Base-by-base conservation (phyloP, 2,797 vertebrate species). In the Paramormyrops hopkinsi region DNA sequence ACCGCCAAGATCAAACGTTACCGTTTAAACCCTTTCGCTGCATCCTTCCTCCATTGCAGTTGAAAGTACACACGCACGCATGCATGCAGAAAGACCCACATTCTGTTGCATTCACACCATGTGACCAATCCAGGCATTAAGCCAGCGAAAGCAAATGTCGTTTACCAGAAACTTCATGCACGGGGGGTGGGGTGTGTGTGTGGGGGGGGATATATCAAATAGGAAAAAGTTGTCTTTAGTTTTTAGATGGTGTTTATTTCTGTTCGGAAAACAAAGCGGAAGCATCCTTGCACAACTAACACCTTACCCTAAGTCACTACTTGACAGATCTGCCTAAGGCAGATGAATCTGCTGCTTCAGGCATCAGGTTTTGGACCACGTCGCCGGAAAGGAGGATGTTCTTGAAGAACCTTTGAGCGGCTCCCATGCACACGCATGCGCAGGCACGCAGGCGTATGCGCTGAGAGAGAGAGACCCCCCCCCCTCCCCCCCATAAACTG, bases 71-170 rank as follows among this genome's bases (percentile, higher is more conserved):
- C 59, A 73, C 90, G 83, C 91, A 88, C 89, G 89, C 90, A 90
- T 65, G 90, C 89, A 90, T 89, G 88, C 91, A 89, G 89, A 82
- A 89, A 84, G 91, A 91, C 93, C 92, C 92, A 91, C 91, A 85
- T 69, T 51, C 29, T 33, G 82, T 44, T 76, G 95, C 94, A 95
- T 94, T 93, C 94, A 94, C 93, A 94, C 94, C 96, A 96, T 96
- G 96, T 96, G 96, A 97, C 96, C 95, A 93, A 91, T 93, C 95
- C 94, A 95, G 96, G 96, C 95, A 92, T 93, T 90, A 94, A 94
- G 96, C 96, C 96, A 96, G 95, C 93, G 92, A 94, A 94, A 93
- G 95, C 94, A 94, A 95, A 96, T 96, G 96, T 96, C 96, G 95
- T 95, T 97, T 96, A 96, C 94, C 96, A 96, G 96, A 96, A 96